Evolutionary conservation across 2,888 invertebrate genomes (phyloP), one percentile per base, ranked within the genome.

Genomic region (Pseudoips prasinana): DNA sequence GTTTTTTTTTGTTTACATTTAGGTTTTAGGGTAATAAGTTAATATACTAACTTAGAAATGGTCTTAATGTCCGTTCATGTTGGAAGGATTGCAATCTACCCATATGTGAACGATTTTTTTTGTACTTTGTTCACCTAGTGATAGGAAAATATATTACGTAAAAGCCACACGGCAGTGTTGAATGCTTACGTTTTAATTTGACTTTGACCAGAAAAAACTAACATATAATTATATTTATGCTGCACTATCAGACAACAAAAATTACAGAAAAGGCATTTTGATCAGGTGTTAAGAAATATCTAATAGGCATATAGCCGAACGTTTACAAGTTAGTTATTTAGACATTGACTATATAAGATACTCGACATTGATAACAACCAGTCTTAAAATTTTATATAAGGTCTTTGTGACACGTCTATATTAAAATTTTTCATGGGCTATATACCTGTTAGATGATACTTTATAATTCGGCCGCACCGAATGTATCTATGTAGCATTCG

Each of bases 71-170:
- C 22, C 18, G 11, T 29, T 22, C 22, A 6, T 27, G n/a, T n/a
- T 32, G 10, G 51, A 39, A 46, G 41, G 58, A 58, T 46, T 44
- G 39, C 41, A 51, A 54, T 53, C 40, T n/a, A 31, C 27, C 46
- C 56, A 48, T 51, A 55, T n/a, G 73, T 67, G 72, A 76, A 78
- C 70, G 47, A 50, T 48, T 56, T 45, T n/a, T 44, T 79, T 81
- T 80, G 81, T 81, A 81, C 81, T 79, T 64, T 70, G 73, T 73
- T 68, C 77, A 81, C 75, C 57, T 45, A 56, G 30, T 50, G 28
- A 35, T 30, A 31, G 42, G 37, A 20, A 30, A 32, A 48, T 29
- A 46, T 54, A 43, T 38, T 41, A 43, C 33, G 27, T 40, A 49
- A 32, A 59, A 43, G 51, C 59, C 46, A 35, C 10, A 45, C 35